Evolutionary conservation across 2,888 invertebrate species (phyloP).

Genomic region (Mythimna pallens): DNA sequence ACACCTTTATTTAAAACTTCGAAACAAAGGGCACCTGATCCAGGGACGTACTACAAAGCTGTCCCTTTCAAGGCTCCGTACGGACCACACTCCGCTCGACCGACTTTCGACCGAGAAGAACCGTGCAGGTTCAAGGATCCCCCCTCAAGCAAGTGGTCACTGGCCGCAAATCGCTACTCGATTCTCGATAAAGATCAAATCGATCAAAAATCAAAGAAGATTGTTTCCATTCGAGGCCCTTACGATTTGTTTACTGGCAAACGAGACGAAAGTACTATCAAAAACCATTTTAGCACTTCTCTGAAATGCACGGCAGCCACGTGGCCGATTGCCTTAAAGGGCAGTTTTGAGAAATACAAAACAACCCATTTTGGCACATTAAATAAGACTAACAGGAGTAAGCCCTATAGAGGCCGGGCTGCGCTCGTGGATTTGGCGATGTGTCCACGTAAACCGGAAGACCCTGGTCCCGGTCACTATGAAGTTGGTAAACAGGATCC

Average conservation of each 20-base stretch:
- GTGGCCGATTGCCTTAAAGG: slow-evolving; percentile 81
- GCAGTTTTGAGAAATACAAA: slow-evolving; percentile 78
- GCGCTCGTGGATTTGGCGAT: slow-evolving; percentile 87
- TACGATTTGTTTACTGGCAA: slow-evolving; percentile 88
- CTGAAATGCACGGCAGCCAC: slow-evolving; percentile 74
- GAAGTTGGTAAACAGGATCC: slow-evolving; percentile 68
- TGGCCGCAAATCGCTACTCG: slow-evolving; percentile 83
- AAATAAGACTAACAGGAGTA: slow-evolving; percentile 81
- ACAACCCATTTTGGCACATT: slow-evolving; percentile 79
- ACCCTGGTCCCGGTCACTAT: slow-evolving; percentile 90
- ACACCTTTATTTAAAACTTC: slow-evolving; percentile 70
- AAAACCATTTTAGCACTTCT: slow-evolving; percentile 87
- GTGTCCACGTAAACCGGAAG: slow-evolving; percentile 84
- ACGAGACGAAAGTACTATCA: slow-evolving; percentile 86
- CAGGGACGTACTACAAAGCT: slow-evolving; percentile 81
- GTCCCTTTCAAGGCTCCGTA: slow-evolving; percentile 78
- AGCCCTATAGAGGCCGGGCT: slow-evolving; percentile 83
- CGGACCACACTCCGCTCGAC: slow-evolving; percentile 79
- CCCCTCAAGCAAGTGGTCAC: slow-evolving; percentile 74
- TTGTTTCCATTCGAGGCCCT: slow-evolving; percentile 82
- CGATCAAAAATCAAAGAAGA: slow-evolving; percentile 79
- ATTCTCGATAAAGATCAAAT: slow-evolving; percentile 80
- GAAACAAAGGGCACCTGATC: slow-evolving; percentile 74
- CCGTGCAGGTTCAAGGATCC: slow-evolving; percentile 81
- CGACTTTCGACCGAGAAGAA: slow-evolving; percentile 80